Evolutionary conservation across 2,888 invertebrate species (phyloP), one percentile per base, ranked within the genome.

Genomic region (Pteria penguin): DNA sequence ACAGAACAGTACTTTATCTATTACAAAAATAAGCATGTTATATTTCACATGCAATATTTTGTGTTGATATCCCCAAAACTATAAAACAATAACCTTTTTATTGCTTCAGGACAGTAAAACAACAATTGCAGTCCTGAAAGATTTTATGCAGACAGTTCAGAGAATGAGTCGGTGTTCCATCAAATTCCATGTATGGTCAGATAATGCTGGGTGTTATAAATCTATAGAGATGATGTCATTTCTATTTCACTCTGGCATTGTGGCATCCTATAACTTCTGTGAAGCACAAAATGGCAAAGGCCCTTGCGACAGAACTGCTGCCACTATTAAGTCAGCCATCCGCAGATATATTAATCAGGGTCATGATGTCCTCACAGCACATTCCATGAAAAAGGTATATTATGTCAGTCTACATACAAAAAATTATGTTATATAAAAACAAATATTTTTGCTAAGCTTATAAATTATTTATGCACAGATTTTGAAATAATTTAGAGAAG

Each of bases 251-350:
- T 52, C 11, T 67, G 55, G 27, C 18, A 52, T 52, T 67, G 26
- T 54, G 8, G 14, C 24, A 29, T 27, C 67, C 8, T 69, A 58
- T 32, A 33, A 69, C n/a, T n/a, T n/a, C n/a, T n/a, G n/a, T n/a
- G n/a, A n/a, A n/a, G n/a, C n/a, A n/a, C n/a, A n/a, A n/a, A 69
- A 69, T 36, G 69, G 69, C 2, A 58, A 69, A 32, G 58, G 60
- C 18, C 58, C 57, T n/a, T 69, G 58, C 1, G 60, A 69, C 27
- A 31, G 60, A 11, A 69, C 69, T 33, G 58, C 55, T 24, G 69
- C 69, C 27, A 69, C 69, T 5, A 24, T 67, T 22, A 67, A 67
- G 29, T 55, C 67, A 22, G 54, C 67, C 3, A 67, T 57, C 4
- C 31, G 36, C 32, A 69, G 60, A 69, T 69, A 36, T 26, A 58